Base-by-base conservation (phyloP, 2,113 vertebrate species). In the Podarcis muralis region DNA sequence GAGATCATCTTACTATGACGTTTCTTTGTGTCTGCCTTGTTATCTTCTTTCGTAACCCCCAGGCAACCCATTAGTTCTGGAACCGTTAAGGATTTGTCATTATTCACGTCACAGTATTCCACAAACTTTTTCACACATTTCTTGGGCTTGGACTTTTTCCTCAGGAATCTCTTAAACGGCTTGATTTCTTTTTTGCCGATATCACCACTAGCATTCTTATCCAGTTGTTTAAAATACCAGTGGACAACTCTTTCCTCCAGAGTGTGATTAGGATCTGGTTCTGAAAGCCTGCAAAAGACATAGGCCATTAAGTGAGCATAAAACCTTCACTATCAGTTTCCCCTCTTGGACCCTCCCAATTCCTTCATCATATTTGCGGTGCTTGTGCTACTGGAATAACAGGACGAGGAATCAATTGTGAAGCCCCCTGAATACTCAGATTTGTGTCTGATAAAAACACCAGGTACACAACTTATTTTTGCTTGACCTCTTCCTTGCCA, bases 181-280 rank as follows among this genome's bases (percentile, higher is more conserved):
- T 99, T 99, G 92, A 99, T 98, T 95, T 99, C 99, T 93, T 99
- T 99, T 93, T 99, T 99, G 85, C 98, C 98, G 0, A 99, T 98
- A 94, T 99, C 98, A 0, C 99, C 98, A 0, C 97, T 99, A 88
- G 97, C 95, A 90, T 99, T 99, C 94, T 98, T 99, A 92, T 99
- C 99, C 5, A 99, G 97, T 78, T 98, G 97, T 69, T 97, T 98
- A 96, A 99, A 99, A 92, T 99, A 99, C 99, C 99, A 99, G 32
- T 98, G 98, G 25, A 99, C 98, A 4, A 99, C 99, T 85, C 99
- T 95, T 94, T 99, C 99, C 91, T 99, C 99, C 92, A 99, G 96
- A 7, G 99, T 99, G 92, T 99, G 99, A 94, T 96, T 99, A 91
- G 99, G 99, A 94, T 99, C 98, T 0, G 99, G 99, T 92, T 99